Evolutionary conservation across 2,888 invertebrate species (phyloP).

Genomic region (Candidula unifasciata): DNA sequence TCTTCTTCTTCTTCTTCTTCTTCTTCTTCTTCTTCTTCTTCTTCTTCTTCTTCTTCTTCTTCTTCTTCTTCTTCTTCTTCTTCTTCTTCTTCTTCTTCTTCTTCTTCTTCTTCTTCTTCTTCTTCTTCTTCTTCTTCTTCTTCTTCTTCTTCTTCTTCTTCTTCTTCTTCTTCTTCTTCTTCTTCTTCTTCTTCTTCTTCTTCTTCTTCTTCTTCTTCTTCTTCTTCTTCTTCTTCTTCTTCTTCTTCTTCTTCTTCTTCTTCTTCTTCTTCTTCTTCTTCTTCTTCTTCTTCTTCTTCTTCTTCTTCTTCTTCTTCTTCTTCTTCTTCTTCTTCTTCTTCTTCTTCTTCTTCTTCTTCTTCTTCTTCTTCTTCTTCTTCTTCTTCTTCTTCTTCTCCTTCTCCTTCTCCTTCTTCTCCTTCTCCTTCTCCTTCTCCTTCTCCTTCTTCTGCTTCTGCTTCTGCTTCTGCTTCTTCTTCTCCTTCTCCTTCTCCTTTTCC

Average conservation of each 20-base stretch:
- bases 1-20: background rate
- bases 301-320: constrained; percentile 6
- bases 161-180: constrained; percentile 22
- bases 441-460: too few relatives aligned
- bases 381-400: background rate
- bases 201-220: background rate
- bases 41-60: too few relatives aligned
- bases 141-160: constrained; percentile 26
- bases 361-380: background rate
- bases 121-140: background rate
- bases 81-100: too few relatives aligned
- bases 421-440: background rate
- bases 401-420: background rate
- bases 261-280: background rate
- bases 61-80: too few relatives aligned
- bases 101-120: background rate
- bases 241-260: background rate
- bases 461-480: too few relatives aligned
- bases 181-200: constrained; percentile 8
- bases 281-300: background rate
- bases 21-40: too few relatives aligned
- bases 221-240: background rate
- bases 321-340: constrained; percentile 28
- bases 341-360: constrained; percentile 19
- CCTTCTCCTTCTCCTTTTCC: background rate